Base-by-base conservation (phyloP, 1,140 invertebrate genomes). In the Drosophila seguyi region DNA sequence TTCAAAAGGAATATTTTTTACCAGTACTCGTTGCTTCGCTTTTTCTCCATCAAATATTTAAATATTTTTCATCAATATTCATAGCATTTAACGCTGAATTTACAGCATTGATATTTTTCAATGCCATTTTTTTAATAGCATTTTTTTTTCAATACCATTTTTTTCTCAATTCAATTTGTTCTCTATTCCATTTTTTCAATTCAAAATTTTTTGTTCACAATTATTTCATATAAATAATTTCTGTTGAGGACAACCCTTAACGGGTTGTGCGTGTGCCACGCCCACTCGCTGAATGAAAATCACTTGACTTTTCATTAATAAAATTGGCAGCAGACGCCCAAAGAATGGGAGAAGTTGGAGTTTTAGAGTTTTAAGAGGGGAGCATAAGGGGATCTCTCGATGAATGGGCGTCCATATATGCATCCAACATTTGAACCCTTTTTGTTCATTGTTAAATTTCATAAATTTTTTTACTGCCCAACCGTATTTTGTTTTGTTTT, bases 301-400 rank as follows among this genome's bases (percentile, higher is more conserved):
- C 84, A 88, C 84, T 88, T 88, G 84, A 88, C 80, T 88, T 88
- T 88, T 88, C 84, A 88, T 88, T 88, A 88, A 88, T 90, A 85
- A 90, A 88, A 78, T 88, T 84, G 85, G 73, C 62, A 88, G 84
- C 76, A 84, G 76, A 76, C 65, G 22, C 0, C 2, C 0, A 16
- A 13, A 14, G 42, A 41, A 39, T 42, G 69, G 67, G 11, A 48
- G n/a, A 42, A 42, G 18, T 59, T 59, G 34, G 66, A 66, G 65
- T 73, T 73, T 44, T 73, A 29, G 52, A 75, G 22, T 63, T 38
- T 75, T 38, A 31, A 8, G 20, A 27, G 0, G 20, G 1, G 50
- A 11, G n/a, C n/a, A n/a, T n/a, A 38, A 8, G 47, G 39, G 57
- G 41, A 61, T 45, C 22, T 53, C 55, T 53, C 55, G 31, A 36